Base-by-base conservation (phyloP, 2,113 vertebrate genomes). In the Chlorodrepanis virens region DNA sequence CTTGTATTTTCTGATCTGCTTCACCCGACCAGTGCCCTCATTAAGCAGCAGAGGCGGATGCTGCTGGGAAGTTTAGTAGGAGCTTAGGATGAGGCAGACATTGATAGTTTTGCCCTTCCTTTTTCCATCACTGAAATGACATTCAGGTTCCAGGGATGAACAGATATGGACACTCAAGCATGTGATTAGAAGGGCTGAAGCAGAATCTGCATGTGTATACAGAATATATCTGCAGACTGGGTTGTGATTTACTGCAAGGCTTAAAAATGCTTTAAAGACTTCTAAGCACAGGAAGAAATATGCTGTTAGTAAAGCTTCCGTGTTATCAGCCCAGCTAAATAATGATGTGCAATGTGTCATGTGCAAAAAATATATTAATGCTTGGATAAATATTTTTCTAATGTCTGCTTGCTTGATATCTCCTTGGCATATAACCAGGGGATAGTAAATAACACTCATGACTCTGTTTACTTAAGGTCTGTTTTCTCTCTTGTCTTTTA, bases 311-410 rank as follows among this genome's bases (percentile, higher is more conserved):
- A 95, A 97, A 97, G 95, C 97, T 97, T 96, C 96, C 35, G 70
- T 91, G 96, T 98, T 98, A 98, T 98, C 98, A 97, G 96, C 86
- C 91, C 95, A 96, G 97, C 97, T 97, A 98, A 98, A 97, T 96
- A 98, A 98, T 97, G 97, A 98, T 97, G 83, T 97, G 97, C 92
- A 97, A 97, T 97, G 94, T 97, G 97, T 98, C 94, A 96, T 96
- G 87, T 90, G 95, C 92, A 98, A 96, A 94, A 91, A 97, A 97
- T 97, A 97, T 96, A 97, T 97, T 96, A 96, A 87, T 92, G 97
- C 97, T 97, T 98, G 95, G 95, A 96, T 98, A 98, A 98, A 98
- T 98, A 98, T 98, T 98, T 98, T 98, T 93, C 92, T 96, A 97
- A 96, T 56, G 94, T 98, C 97, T 98, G 92, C 96, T 95, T 94